Base-by-base conservation (phyloP, 37 sponge, comb jelly and placozoan species). In the Aplysina aerophoba region DNA sequence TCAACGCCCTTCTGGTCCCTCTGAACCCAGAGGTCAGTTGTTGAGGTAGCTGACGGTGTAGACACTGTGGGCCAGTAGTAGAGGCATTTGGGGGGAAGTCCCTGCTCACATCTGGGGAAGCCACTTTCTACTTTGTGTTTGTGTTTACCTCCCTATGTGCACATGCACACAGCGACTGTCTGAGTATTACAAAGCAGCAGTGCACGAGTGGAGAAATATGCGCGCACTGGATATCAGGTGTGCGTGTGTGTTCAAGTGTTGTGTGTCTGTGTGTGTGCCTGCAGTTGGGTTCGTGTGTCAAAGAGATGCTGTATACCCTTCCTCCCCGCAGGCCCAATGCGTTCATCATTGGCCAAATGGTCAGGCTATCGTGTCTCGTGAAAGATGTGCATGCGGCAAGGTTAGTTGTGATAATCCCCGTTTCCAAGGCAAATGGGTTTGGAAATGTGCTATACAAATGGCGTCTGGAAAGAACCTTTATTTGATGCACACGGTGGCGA, bases 271-370 rank as follows among this genome's bases (percentile, higher is more conserved):
- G 71, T 69, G 34, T 4, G 6, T 15, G 6, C 34, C 17, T 30
- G 71, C 2, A 35, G n/a, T n/a, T n/a, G 8, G 50, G 78, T 0
- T 31, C 14, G 54, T 36, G 20, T 75, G 12, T 16, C 53, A 36
- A 21, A 20, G 0, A 21, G 37, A 59, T 50, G 56, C 27, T 81
- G 63, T 33, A 12, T 59, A 4, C 63, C 19, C 34, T 31, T 55
- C 31, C 35, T 34, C 19, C 27, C 59, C 33, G 15, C 80, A 88
- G 89, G 27, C 89, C 89, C 21, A 57, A 80, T 19, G 40, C 31
- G 4, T 53, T 88, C 35, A 36, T 88, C 66, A 68, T 88, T 1
- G 21, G 80, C 12, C 85, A 84, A 71, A 63, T 79, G 31, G 35
- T 88, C n/a, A 12, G 89, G 84, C 41, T 84, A 24, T 33, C 72